Percentiles rank a stretch among this genome's conserved stretches.
These are phyloP conservation scores for Caenorhabditis panamensis DNA, from an alignment of 2,888 invertebrate species.

Conservation along the genomic window DNA sequence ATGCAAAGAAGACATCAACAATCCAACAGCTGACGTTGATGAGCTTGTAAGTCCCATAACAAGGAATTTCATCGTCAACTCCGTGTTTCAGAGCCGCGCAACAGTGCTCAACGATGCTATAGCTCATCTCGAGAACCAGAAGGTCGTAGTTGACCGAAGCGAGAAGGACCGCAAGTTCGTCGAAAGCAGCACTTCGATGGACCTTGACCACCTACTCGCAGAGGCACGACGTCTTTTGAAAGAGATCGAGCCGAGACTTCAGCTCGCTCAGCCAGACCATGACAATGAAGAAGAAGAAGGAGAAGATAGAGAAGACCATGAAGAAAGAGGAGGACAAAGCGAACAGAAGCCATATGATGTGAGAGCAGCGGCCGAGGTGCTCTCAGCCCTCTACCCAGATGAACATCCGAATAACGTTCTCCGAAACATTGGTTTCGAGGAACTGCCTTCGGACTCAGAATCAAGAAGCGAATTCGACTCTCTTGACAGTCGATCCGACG, in stretches of 20 bases:
- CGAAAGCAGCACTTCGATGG: conserved; percentile 70
- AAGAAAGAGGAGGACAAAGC: conserved; percentile 25
- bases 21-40: conserved; percentile 45
- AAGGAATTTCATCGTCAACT: not conserved
- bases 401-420: conserved; percentile 77
- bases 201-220: conserved; percentile 61
- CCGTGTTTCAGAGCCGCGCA: conserved; percentile 65
- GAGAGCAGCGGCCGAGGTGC: conserved; percentile 78
- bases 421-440: conserved; percentile 73
- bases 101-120: conserved; percentile 68
- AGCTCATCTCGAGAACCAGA: conserved; percentile 71
- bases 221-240: conserved; percentile 64
- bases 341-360: conserved; percentile 73
- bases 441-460: conserved; percentile 68
- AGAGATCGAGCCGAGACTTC: conserved; percentile 57
- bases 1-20: conserved; percentile 66
- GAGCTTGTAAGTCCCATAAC: conserved; percentile 55
- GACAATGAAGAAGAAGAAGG: conserved; percentile 62
- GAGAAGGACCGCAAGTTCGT: conserved; percentile 66
- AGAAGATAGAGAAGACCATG: conserved; percentile 56
- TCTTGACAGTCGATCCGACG: conserved; percentile 69
- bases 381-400: conserved; percentile 78
- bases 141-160: conserved; percentile 65
- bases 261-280: conserved; percentile 55
- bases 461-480: conserved; percentile 70